These are phyloP conservation scores for Aselliscus stoliczkanus DNA, from an alignment of 2,797 vertebrate species.

Conservation along the genomic window DNA sequence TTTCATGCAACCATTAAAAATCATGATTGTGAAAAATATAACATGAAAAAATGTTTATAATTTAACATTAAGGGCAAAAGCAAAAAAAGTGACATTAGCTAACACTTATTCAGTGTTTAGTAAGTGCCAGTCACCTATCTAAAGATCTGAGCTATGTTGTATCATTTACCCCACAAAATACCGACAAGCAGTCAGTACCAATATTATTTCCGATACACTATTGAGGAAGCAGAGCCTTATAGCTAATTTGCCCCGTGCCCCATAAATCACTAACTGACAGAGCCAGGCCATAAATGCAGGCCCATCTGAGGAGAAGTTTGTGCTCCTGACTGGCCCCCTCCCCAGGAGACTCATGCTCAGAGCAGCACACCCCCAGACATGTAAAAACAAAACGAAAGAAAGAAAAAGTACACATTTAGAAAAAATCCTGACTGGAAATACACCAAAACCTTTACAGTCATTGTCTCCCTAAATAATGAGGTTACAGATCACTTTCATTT, in stretches of 20 bases:
- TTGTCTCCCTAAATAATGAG: conserved; percentile 39
- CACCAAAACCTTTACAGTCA: not conserved
- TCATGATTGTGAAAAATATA: not conserved
- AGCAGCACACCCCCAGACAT: not conserved
- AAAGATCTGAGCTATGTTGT: not conserved
- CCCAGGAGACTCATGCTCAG: not conserved
- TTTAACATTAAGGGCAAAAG: not conserved
- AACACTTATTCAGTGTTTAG: not conserved
- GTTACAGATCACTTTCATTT: conserved; percentile 44
- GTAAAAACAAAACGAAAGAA: not conserved
- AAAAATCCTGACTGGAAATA: not conserved
- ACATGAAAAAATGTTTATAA: not conserved
- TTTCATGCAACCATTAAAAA: not conserved
- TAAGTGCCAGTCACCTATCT: not conserved
- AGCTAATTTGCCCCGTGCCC: not conserved
- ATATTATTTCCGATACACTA: not conserved
- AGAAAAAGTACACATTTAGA: not conserved
- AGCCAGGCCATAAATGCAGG: not conserved
- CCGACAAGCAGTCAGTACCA: not conserved
- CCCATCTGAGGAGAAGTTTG: not conserved
- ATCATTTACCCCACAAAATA: not conserved
- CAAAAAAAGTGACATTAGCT: not conserved
- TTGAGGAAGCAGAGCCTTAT: not conserved
- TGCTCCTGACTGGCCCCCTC: not conserved
- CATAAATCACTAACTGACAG: not conserved